A percentile compares a stretch with the other conserved stretches of the same genome.
Evolutionary conservation across 2,888 invertebrate genomes (phyloP).

Genomic region (Phania funesta): DNA sequence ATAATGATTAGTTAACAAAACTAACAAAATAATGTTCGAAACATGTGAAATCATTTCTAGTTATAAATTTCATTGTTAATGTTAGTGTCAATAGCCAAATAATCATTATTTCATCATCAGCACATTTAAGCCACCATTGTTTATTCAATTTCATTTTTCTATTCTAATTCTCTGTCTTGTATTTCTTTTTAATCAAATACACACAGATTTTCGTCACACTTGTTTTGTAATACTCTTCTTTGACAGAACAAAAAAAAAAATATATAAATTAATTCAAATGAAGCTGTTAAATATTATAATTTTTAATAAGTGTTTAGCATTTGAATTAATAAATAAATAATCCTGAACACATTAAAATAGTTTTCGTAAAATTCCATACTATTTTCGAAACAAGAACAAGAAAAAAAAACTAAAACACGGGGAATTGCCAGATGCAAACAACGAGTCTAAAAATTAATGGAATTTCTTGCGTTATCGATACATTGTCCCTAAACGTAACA

Average conservation of each 20-base stretch:
- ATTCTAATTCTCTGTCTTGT: background rate
- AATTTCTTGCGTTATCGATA: background rate
- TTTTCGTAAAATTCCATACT: background rate
- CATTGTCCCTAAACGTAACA: too few species aligned
- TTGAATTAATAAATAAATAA: background rate
- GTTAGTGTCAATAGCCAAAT: conserved; percentile 59
- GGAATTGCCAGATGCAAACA: background rate
- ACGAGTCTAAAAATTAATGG: background rate
- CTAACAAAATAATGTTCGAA: conserved; percentile 18
- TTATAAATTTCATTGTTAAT: conserved; percentile 46
- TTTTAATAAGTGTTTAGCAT: background rate
- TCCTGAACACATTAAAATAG: background rate
- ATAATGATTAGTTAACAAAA: conserved; percentile 31
- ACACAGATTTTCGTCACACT: background rate
- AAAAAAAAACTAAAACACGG: too few species aligned
- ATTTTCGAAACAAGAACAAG: background rate
- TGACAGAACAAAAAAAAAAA: background rate
- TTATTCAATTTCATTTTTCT: background rate
- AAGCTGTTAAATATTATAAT: conserved; percentile 21
- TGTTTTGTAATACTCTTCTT: background rate
- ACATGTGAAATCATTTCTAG: conserved; percentile 61
- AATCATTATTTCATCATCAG: conserved; percentile 52
- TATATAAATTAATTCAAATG: conserved; percentile 37
- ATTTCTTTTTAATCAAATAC: background rate
- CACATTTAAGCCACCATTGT: conserved; percentile 17